Evolutionary conservation across 1,140 invertebrate genomes (phyloP), one percentile per base, ranked within the genome.

Genomic region (Drosophila grimshawi): DNA sequence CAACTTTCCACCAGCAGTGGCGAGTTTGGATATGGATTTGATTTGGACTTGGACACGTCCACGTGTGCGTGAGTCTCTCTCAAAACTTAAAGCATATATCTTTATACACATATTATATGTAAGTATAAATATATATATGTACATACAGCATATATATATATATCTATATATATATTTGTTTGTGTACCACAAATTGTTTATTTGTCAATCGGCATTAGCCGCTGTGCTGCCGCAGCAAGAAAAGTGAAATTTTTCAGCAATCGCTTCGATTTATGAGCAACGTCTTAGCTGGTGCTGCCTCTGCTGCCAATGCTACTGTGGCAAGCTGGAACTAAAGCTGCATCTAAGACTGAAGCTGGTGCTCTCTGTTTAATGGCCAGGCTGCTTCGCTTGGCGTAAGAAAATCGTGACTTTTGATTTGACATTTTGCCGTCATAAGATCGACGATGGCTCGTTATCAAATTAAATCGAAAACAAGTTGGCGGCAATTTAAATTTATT

Each of bases 391-490:
- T 73, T 49, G 63, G 79, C 64, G 5, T 41, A 41, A 76, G 61
- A 86, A 86, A 89, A 86, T 19, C 83, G 85, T 86, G 83, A 86
- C 81, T 86, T 86, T 88, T 86, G 83, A 88, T 86, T 86, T 86
- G 83, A 88, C 83, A 86, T 86, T 86, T 86, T 70, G 81, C 76
- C 79, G 83, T 83, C 83, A 80, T 82, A 86, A 72, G 70, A 75
- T 70, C 71, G 64, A 66, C 62, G 59, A 8, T 48, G 32, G n/a
- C 67, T 74, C 63, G 72, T 86, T 86, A 86, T 86, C 83, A 86
- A 86, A 88, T 89, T 88, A 86, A 86, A 86, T 88, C 83, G 85
- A 83, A 86, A 86, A 86, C 83, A 86, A 86, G 72, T 88, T 81
- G 80, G 51, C 68, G 65, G 83, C 80, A 88, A 86, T 86, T 86